These are phyloP conservation scores for Uropetala carovei DNA, from an alignment of 2,888 invertebrate species.

Conservation along the genomic window DNA sequence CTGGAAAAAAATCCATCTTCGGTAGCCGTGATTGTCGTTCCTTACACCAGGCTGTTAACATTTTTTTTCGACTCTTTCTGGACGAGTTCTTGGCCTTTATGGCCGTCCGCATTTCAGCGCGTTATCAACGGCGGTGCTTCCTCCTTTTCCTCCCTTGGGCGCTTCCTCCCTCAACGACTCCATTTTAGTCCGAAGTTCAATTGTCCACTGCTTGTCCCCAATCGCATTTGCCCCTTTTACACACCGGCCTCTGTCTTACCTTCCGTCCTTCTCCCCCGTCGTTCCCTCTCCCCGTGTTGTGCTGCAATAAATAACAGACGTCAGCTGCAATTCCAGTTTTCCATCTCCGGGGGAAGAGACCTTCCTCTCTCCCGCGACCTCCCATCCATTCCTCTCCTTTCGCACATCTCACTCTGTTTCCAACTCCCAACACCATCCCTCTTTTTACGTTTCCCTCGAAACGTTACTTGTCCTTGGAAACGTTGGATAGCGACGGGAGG, in stretches of 20 bases:
- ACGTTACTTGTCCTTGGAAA: background rate
- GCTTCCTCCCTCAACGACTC: background rate
- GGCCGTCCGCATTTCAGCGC: background rate
- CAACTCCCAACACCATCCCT: background rate
- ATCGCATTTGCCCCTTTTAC: background rate
- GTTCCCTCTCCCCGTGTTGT: background rate
- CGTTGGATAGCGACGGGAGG: background rate
- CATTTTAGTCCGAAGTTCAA: constrained; percentile 24
- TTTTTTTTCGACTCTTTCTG: background rate
- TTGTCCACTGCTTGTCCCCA: background rate
- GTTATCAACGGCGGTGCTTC: background rate
- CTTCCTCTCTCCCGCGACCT: background rate
- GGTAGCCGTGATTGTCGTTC: background rate
- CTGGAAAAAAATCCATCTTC: background rate
- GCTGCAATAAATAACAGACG: constrained; percentile 58
- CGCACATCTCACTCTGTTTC: background rate
- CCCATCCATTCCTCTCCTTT: background rate
- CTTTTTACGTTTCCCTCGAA: background rate
- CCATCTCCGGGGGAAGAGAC: constrained; percentile 18
- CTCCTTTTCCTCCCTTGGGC: background rate
- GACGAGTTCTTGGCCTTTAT: constrained; percentile 8
- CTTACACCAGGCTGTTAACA: background rate
- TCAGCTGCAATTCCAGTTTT: constrained; percentile 50
- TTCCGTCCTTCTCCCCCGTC: background rate
- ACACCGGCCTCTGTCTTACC: background rate